Evolutionary conservation across 2,113 vertebrate genomes (phyloP).

Genomic region (Pyxicephalus adspersus): DNA sequence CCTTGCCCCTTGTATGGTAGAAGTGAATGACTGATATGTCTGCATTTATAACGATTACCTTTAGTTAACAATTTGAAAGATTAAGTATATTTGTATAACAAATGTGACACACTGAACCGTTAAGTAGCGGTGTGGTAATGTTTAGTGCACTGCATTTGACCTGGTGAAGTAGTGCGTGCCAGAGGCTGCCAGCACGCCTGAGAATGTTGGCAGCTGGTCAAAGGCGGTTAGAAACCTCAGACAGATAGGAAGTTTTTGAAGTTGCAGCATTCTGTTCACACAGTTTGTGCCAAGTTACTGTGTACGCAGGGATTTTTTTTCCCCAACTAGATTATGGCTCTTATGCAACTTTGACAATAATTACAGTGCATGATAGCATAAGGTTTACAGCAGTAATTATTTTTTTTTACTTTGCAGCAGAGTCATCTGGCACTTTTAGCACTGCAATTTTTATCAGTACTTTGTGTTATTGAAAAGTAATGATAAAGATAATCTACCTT

Average conservation of each 20-base stretch:
- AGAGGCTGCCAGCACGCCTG: conserved; percentile 29
- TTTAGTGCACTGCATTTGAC: conserved; percentile 18
- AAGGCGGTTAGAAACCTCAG: conserved; percentile 50
- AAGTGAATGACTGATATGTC: not conserved
- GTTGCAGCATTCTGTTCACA: conserved; percentile 20
- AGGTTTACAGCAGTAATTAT: too few relatives aligned
- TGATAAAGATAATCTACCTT: too few relatives aligned
- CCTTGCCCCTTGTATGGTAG: too few relatives aligned
- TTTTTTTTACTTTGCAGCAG: too few relatives aligned
- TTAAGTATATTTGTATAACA: not conserved
- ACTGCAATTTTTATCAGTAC: too few relatives aligned
- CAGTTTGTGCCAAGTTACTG: conserved; percentile 31
- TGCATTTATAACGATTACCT: not conserved
- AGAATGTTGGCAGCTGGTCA: conserved; percentile 47
- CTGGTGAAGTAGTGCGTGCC: conserved; percentile 12
- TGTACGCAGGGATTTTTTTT: not conserved
- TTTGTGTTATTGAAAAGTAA: too few relatives aligned
- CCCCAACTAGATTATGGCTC: not conserved
- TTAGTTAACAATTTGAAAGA: not conserved
- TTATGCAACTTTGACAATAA: too few relatives aligned
- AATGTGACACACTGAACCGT: not conserved
- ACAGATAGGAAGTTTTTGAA: conserved; percentile 36
- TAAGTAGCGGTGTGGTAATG: not conserved
- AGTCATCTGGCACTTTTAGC: too few relatives aligned
- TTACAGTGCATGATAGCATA: too few relatives aligned